A percentile compares a stretch with the other conserved stretches of the same genome.
These are phyloP conservation scores for Diaphora mendica DNA, from an alignment of 2,888 invertebrate species.

Conservation along the genomic window DNA sequence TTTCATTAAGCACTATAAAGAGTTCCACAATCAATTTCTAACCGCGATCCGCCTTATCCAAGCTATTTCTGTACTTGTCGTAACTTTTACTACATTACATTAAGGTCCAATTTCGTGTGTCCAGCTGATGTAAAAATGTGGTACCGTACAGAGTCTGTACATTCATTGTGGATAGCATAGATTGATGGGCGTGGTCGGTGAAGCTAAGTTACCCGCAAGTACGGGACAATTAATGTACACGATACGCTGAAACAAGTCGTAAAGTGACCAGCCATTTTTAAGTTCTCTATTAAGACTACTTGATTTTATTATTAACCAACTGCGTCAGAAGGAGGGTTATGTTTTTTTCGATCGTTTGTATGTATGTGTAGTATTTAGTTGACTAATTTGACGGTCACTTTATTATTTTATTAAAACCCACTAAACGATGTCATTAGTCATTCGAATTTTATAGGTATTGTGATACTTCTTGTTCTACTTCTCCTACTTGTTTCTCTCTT, in stretches of 20 bases:
- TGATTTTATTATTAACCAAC: too few relatives aligned
- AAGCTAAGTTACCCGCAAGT: constrained; percentile 77
- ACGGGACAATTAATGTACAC: constrained; percentile 57
- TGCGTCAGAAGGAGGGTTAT: too few relatives aligned
- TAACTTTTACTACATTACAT: constrained; percentile 34
- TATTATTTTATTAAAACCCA: too few relatives aligned
- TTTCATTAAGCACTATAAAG: constrained; percentile 83
- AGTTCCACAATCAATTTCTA: constrained; percentile 82
- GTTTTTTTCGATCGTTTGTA: too few relatives aligned
- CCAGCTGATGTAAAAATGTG: constrained; percentile 42
- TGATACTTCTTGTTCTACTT: too few relatives aligned
- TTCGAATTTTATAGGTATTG: too few relatives aligned
- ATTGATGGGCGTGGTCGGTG: constrained; percentile 79
- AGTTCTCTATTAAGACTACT: too few relatives aligned
- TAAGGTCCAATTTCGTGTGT: constrained; percentile 54
- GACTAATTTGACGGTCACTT: too few relatives aligned
- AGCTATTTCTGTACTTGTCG: constrained; percentile 39
- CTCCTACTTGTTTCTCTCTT: too few relatives aligned
- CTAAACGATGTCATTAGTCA: too few relatives aligned
- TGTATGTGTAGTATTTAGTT: too few relatives aligned
- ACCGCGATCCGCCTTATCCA: constrained; percentile 65
- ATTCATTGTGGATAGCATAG: constrained; percentile 83
- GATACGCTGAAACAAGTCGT: constrained; percentile 44
- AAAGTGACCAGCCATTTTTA: neutral
- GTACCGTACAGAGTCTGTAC: constrained; percentile 74